Base-by-base conservation (phyloP, 2,888 invertebrate genomes). In the Amiota mariae region DNA sequence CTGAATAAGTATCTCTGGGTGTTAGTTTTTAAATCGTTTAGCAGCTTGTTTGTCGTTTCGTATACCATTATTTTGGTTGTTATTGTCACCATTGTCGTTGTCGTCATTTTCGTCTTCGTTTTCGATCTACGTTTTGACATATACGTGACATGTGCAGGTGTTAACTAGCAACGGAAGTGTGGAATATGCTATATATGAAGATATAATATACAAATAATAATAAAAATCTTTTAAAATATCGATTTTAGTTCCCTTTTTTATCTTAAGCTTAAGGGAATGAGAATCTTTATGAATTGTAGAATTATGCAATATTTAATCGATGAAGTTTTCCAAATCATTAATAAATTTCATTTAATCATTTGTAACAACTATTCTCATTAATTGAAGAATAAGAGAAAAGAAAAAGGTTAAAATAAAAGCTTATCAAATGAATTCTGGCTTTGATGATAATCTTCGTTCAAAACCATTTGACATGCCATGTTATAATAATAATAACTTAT, bases 81-180 rank as follows among this genome's bases (percentile, higher is more conserved):
- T n/a, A 51, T 51, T 51, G 36, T 36, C 36, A 36, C 36, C 36
- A 36, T 36, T 36, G 6, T 36, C 36, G 36, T 51, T 51, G 54
- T 51, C n/a, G 54, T 63, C n/a, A 11, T 36, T 8, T 48, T 47
- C 12, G n/a, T 66, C 11, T 6, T 10, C 10, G 18, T 48, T 68
- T 68, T 11, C 13, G 63, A 36, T 63, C 51, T 48, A 63, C 48
- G 71, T 61, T 71, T 63, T 66, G 72, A 72, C 66, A 72, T 67
- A 77, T 81, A 84, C 83, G 85, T 85, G 83, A 85, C 81, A 77
- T 73, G 74, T 71, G 78, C 82, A 82, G 84, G 82, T 82, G 84
- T 82, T 80, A 54, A 68, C 54, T 49, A 54, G 51, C 67, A 54
- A 68, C 67, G 67, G 67, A 68, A 68, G 67, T 68, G 46, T n/a